phyloP scores from a whole-genome alignment of 2,113 vertebrate genomes.

The Thermophis baileyi region DNA sequence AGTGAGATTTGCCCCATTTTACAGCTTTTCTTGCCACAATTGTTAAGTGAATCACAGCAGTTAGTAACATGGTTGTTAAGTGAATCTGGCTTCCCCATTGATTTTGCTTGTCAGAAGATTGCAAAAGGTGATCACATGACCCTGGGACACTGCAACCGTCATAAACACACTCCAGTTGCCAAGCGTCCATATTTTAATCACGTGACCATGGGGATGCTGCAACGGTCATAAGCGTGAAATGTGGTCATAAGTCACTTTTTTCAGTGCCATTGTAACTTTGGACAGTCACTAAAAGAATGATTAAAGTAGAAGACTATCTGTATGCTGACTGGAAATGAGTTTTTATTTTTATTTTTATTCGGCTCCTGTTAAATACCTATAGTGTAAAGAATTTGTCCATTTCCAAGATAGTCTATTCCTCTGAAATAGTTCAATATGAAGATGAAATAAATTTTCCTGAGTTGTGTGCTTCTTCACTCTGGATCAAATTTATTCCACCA shows the following conservation, averaged over 20 bases:
- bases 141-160: too few species aligned
- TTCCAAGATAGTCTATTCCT: background rate
- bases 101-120: too few species aligned
- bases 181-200: background rate
- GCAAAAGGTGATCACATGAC: too few species aligned
- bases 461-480: background rate
- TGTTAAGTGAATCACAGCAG: background rate
- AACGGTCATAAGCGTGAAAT: background rate
- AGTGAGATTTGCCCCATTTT: too few species aligned
- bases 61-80: too few species aligned
- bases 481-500: background rate
- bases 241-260: background rate
- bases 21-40: too few species aligned
- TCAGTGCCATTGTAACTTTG: background rate
- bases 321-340: background rate
- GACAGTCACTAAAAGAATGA: background rate
- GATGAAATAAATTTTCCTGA: background rate
- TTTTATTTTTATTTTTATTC: background rate
- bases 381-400: background rate
- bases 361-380: background rate
- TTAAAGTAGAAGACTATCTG: background rate
- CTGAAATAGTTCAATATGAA: background rate
- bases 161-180: background rate
- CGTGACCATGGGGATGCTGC: background rate
- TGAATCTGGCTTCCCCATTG: too few species aligned